phyloP scores from a whole-genome alignment of 1,140 invertebrate genomes.

The Musca vetustissima region DNA sequence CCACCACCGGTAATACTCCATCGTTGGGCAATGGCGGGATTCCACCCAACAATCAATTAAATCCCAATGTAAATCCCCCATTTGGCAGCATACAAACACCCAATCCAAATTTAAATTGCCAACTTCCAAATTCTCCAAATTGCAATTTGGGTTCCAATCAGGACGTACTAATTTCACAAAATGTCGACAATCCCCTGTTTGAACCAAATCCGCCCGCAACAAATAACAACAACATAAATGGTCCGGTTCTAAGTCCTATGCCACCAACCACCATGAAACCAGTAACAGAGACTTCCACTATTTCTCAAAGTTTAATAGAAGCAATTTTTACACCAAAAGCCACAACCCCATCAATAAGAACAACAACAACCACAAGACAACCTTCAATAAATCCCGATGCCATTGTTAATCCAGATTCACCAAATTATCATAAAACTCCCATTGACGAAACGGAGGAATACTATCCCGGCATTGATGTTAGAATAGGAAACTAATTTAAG shows the following conservation, averaged over 20 bases:
- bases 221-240: background rate
- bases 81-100: background rate
- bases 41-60: too few relatives aligned
- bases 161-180: background rate
- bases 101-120: background rate
- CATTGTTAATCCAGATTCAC: conserved; percentile 7
- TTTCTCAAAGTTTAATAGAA: too few relatives aligned
- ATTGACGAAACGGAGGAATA: too few relatives aligned
- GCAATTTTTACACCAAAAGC: background rate
- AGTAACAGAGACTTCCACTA: too few relatives aligned
- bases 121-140: background rate
- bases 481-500: too few relatives aligned
- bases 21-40: too few relatives aligned
- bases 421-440: background rate
- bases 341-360: background rate
- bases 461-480: too few relatives aligned
- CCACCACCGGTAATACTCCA: too few relatives aligned
- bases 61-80: background rate
- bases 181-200: background rate
- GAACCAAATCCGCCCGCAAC: background rate
- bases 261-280: background rate
- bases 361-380: background rate
- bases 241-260: background rate
- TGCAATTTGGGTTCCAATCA: too few relatives aligned
- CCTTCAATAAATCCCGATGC: background rate